These are phyloP conservation scores for Entomobrya proxima DNA, from an alignment of 2,888 invertebrate genomes.

Conservation along the genomic window DNA sequence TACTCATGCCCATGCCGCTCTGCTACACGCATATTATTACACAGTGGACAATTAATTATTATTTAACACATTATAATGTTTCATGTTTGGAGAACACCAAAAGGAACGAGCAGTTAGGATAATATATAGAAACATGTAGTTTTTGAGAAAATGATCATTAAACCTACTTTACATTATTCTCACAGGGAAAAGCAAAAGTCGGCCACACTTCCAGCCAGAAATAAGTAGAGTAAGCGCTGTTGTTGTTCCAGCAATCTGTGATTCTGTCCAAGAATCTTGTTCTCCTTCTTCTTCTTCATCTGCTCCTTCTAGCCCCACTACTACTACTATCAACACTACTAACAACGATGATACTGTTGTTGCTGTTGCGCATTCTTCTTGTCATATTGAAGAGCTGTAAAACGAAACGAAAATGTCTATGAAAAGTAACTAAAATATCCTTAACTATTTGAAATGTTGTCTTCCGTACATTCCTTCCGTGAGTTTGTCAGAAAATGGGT, in stretches of 20 bases:
- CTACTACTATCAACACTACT: neutral
- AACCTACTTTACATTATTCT: slow-evolving; percentile 21
- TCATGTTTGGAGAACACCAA: too few relatives aligned
- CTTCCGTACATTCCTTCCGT: slow-evolving; percentile 72
- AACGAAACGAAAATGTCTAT: slow-evolving; percentile 2
- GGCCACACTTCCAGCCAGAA: slow-evolving; percentile 75
- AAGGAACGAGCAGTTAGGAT: too few relatives aligned
- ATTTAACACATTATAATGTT: too few relatives aligned
- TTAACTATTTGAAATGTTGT: slow-evolving; percentile 63
- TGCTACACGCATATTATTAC: too few relatives aligned
- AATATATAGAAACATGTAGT: slow-evolving; percentile 23
- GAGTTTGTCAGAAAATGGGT: slow-evolving; percentile 4
- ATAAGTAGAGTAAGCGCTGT: slow-evolving; percentile 60
- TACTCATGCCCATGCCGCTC: neutral
- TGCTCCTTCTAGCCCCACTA: neutral
- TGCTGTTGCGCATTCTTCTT: slow-evolving; percentile 40
- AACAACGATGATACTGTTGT: slow-evolving; percentile 9
- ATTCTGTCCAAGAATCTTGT: slow-evolving; percentile 58
- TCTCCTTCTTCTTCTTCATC: neutral
- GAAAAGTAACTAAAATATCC: slow-evolving; percentile 26
- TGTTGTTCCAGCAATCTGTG: slow-evolving; percentile 55
- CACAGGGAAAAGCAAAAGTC: slow-evolving; percentile 75
- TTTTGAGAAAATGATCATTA: slow-evolving; percentile 5
- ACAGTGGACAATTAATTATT: too few relatives aligned
- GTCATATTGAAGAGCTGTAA: neutral